Conservation (phyloP, 2,888 invertebrate species). For the Ommatoiulus sabulosus region DNA sequence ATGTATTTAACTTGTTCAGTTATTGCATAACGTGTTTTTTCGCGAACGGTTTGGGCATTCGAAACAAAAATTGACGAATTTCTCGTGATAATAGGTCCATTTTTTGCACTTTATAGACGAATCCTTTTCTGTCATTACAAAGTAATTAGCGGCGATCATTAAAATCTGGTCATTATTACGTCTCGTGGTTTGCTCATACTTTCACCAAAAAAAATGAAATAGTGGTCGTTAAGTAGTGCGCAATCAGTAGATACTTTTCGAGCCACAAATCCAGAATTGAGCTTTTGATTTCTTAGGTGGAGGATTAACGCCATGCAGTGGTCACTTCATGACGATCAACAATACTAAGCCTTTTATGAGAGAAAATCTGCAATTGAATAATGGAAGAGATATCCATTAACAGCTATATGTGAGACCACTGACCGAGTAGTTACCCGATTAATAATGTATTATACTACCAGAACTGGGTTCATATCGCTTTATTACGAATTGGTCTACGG, state of each 20-base stretch:
- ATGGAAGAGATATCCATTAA: neutral
- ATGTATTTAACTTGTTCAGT: too few species aligned
- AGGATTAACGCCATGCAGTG: conserved; percentile 27
- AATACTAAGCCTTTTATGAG: neutral
- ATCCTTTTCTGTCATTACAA: neutral
- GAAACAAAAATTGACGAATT: neutral
- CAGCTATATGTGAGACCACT: neutral
- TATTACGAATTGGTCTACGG: neutral
- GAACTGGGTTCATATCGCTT: neutral
- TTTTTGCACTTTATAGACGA: neutral
- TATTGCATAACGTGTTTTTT: too few species aligned
- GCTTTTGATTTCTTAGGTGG: neutral
- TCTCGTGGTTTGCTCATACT: neutral
- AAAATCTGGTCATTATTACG: neutral
- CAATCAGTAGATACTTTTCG: neutral
- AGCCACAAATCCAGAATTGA: neutral
- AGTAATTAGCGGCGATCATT: neutral
- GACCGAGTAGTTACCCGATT: conserved; percentile 9
- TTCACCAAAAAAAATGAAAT: neutral
- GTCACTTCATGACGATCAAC: neutral
- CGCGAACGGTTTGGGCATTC: neutral
- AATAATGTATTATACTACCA: neutral
- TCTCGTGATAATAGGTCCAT: neutral
- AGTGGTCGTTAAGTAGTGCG: neutral
- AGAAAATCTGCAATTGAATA: conserved; percentile 1